Evolutionary conservation across 1,140 invertebrate genomes (phyloP).

Genomic region (Bombus ignitus): DNA sequence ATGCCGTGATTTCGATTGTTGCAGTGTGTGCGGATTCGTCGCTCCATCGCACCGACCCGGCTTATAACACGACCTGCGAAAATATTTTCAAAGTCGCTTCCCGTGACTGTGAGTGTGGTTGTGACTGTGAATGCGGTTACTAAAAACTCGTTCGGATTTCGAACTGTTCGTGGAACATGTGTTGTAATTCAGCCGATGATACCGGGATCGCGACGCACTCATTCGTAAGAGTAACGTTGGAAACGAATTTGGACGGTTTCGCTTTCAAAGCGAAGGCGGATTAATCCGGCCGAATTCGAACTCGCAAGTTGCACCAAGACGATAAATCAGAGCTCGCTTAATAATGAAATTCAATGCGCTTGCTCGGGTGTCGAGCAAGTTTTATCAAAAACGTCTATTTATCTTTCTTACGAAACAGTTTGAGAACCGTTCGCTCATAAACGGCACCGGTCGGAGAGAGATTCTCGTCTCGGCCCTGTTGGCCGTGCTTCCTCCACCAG

Average conservation of each 20-base stretch:
- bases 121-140: background rate
- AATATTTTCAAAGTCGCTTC: background rate
- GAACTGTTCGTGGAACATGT: background rate
- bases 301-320: slow-evolving; percentile 1
- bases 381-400: slow-evolving; percentile 67
- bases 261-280: background rate
- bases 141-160: background rate
- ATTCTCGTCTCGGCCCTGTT: slow-evolving; percentile 39
- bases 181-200: background rate
- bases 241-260: slow-evolving; percentile 9
- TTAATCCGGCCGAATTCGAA: slow-evolving; percentile 24
- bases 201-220: background rate
- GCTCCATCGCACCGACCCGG: no score
- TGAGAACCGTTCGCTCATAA: slow-evolving; percentile 66
- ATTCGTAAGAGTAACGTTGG: background rate
- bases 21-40: background rate
- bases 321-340: slow-evolving; percentile 59
- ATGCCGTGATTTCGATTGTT: slow-evolving; percentile 12
- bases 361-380: slow-evolving; percentile 44
- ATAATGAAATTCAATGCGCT: slow-evolving; percentile 66
- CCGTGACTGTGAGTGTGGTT: background rate
- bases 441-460: slow-evolving; percentile 52
- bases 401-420: slow-evolving; percentile 69
- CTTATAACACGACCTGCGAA: background rate
- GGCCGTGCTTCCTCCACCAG: background rate